Conservation (phyloP, 2,888 invertebrate species). For the Drosophila helvetica region DNA sequence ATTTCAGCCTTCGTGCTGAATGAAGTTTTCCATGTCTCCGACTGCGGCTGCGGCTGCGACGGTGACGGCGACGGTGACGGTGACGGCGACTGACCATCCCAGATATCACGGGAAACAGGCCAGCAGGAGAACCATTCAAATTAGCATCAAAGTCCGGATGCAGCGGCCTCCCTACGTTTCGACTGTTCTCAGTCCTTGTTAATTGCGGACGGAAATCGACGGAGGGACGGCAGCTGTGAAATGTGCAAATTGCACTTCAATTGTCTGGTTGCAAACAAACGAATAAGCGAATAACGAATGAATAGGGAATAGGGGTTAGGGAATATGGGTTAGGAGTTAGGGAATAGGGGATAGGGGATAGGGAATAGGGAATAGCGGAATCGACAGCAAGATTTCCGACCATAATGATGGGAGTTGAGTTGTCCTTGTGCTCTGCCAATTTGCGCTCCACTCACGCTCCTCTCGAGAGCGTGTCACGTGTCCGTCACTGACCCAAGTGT, state of each 20-base stretch:
- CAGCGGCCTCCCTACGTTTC: neutral
- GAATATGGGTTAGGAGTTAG: too few species aligned
- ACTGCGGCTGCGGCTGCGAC: too few species aligned
- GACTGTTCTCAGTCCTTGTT: conserved; percentile 23
- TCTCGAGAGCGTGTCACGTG: conserved; percentile 6
- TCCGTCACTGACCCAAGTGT: conserved; percentile 6
- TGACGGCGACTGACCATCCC: conserved; percentile 5
- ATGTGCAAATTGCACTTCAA: conserved; percentile 68
- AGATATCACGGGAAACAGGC: conserved; percentile 10
- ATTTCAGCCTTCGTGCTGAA: conserved; percentile 55
- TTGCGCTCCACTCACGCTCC: neutral
- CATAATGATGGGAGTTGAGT: neutral
- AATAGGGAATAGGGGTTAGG: conserved; percentile 20
- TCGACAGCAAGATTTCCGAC: conserved; percentile 9
- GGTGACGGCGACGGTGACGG: too few species aligned
- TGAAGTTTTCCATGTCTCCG: conserved; percentile 8
- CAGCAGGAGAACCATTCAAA: conserved; percentile 4
- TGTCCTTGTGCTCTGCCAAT: conserved; percentile 1
- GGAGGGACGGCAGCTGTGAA: conserved; percentile 28
- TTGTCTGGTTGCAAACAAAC: conserved; percentile 61
- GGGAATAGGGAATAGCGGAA: conserved; percentile 17
- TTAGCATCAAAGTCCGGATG: conserved; percentile 23
- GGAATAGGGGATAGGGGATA: conserved; percentile 20
- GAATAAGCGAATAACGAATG: conserved; percentile 30
- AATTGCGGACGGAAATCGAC: conserved; percentile 51